These are phyloP conservation scores for Heliconius nattereri DNA, from an alignment of 1,140 invertebrate genomes.

Conservation along the genomic window DNA sequence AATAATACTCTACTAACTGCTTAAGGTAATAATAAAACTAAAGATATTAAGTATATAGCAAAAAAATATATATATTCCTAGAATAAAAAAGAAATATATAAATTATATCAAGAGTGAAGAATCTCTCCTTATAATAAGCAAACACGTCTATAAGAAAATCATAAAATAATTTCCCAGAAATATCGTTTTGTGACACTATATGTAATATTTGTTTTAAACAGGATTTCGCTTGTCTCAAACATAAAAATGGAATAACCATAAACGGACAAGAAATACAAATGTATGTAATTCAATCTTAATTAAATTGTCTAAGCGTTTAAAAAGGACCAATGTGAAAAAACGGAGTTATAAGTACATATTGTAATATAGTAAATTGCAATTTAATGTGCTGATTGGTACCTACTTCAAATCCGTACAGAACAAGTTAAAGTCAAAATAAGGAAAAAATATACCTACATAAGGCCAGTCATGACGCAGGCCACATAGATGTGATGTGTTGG, in stretches of 20 bases:
- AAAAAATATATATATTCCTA: background rate
- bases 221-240: background rate
- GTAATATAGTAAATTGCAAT: too few species aligned
- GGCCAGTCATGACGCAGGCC: too few species aligned
- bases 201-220: background rate
- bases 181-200: background rate
- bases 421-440: too few species aligned
- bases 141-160: background rate
- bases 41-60: background rate
- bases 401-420: too few species aligned
- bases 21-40: too few species aligned
- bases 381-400: too few species aligned
- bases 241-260: too few species aligned
- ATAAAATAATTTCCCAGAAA: background rate
- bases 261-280: too few species aligned
- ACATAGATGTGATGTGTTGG: too few species aligned
- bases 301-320: background rate
- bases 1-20: too few species aligned
- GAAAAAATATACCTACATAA: too few species aligned
- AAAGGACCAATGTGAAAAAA: background rate
- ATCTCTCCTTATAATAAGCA: background rate
- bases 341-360: background rate
- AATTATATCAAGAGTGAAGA: background rate
- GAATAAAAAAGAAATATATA: background rate
- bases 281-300: background rate